These are phyloP conservation scores for Eulithis prunata DNA, from an alignment of 2,888 invertebrate species.

Conservation along the genomic window DNA sequence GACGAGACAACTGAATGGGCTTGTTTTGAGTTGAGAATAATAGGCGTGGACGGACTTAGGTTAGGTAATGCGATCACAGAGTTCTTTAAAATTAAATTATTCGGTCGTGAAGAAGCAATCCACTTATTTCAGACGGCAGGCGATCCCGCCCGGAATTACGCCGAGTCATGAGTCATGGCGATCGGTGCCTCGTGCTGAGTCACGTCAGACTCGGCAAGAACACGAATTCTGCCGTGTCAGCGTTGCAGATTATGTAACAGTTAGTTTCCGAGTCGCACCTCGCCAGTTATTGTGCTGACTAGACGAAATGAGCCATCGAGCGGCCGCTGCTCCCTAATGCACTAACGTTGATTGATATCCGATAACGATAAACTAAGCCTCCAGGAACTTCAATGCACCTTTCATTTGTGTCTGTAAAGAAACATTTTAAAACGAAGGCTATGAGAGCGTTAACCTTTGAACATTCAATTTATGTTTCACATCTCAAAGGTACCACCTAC, in stretches of 20 bases:
- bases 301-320: conserved; percentile 52
- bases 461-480: conserved; percentile 24
- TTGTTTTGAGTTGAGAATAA: conserved; percentile 36
- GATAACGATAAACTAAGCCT: conserved; percentile 56
- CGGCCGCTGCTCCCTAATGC: conserved; percentile 58
- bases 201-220: conserved; percentile 62
- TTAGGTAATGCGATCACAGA: conserved; percentile 62
- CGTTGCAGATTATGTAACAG: conserved; percentile 38
- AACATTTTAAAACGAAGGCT: conserved; percentile 26
- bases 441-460: conserved; percentile 34
- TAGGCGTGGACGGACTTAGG: conserved; percentile 47
- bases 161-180: conserved; percentile 69
- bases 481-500: not conserved
- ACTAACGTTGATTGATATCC: conserved; percentile 72
- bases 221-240: conserved; percentile 60
- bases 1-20: conserved; percentile 41
- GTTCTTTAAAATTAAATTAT: conserved; percentile 70
- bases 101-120: conserved; percentile 75
- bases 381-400: conserved; percentile 37
- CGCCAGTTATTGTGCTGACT: conserved; percentile 71
- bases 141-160: conserved; percentile 65
- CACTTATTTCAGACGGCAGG: conserved; percentile 76
- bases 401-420: conserved; percentile 26
- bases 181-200: conserved; percentile 65
- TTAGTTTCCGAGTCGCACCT: conserved; percentile 57